phyloP scores from a whole-genome alignment of 2,888 invertebrate species.

The Megalurothrips usitatus region DNA sequence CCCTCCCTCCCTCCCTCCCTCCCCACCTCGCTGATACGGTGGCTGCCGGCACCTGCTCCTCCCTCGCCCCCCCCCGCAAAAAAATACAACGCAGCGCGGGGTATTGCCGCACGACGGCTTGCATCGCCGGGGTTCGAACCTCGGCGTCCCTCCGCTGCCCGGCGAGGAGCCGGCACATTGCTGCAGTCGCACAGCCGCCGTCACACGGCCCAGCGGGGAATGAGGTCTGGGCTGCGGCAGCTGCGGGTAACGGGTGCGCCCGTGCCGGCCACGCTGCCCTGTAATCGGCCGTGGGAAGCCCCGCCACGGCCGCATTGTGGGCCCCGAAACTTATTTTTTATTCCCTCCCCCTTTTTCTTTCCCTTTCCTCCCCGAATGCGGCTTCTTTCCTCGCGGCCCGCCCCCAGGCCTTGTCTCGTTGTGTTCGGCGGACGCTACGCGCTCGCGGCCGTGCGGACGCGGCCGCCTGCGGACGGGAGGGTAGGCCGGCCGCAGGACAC shows the following conservation, averaged over 20 bases:
- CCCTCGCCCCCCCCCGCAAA: no score
- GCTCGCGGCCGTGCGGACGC: neutral
- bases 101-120: no score
- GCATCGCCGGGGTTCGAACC: no score
- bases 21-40: no score
- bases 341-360: neutral
- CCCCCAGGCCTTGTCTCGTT: no score
- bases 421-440: no score
- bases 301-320: neutral
- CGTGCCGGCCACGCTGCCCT: neutral
- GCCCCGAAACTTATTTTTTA: neutral
- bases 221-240: constrained; percentile 6
- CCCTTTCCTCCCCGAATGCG: neutral
- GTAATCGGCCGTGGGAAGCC: constrained; percentile 20
- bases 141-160: no score
- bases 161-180: no score
- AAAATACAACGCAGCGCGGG: no score
- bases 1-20: no score
- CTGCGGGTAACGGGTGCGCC: neutral
- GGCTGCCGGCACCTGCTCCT: neutral
- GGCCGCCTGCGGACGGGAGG: neutral
- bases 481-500: no score
- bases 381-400: neutral
- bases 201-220: neutral
- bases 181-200: no score